Evolutionary conservation across 1,140 invertebrate species (phyloP), one percentile per base, ranked within the genome.

Genomic region (Pemphigus obesinymphae): DNA sequence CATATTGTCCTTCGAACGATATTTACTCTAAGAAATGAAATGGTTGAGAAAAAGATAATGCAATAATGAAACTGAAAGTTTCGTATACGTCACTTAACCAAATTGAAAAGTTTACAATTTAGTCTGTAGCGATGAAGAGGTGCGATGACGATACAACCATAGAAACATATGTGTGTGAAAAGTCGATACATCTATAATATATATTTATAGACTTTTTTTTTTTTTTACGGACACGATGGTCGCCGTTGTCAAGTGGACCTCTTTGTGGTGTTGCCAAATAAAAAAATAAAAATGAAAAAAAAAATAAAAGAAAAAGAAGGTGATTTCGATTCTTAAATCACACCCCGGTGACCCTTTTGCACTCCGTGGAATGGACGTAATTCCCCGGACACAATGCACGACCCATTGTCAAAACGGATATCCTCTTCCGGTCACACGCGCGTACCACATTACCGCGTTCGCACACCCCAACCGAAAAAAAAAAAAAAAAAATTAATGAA

Each of bases 81-180:
- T n/a, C n/a, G n/a, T n/a, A 70, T 23, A 43, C 45, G 68, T 43
- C 68, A 70, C 68, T 70, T 70, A 70, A 45, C 68, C 40, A 45
- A 70, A 70, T 45, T 29, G 68, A 70, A 70, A 45, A 70, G 23
- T 26, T 45, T 23, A 6, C 4, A 37, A 43, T 37, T 70, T 26
- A 26, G 3, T 66, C 11, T 2, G n/a, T n/a, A n/a, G n/a, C n/a
- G n/a, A 13, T 15, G 29, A 43, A 37, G 23, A 8, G 1, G 31
- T 13, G 10, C 23, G 17, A 23, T 37, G 34, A 66, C 34, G 34
- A 66, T 11, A 20, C 8, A 7, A 66, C 3, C n/a, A n/a, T n/a
- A n/a, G n/a, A n/a, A n/a, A n/a, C n/a, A n/a, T n/a, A 61, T 31
- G 29, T 61, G 34, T 37, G 34, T n/a, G 29, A 0, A 3, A 63